Evolutionary conservation across 2,888 invertebrate species (phyloP).

Genomic region (Andricus curvator): DNA sequence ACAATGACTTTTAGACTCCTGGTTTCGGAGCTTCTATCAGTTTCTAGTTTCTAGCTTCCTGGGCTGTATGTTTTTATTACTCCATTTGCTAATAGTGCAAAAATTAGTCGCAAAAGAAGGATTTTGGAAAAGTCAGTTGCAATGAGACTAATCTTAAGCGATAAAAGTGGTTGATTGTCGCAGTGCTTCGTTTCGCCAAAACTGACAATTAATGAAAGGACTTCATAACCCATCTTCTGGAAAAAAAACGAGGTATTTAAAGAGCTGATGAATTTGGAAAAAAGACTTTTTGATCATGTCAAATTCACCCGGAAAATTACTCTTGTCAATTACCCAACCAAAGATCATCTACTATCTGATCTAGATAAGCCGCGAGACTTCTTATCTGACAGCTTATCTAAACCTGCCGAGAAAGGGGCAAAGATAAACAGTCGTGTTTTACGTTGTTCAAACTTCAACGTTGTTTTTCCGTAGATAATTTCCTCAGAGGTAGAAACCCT

Average conservation of each 20-base stretch:
- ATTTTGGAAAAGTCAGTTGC: conserved; percentile 14
- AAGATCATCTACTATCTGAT: conserved; percentile 31
- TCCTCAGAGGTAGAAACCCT: background rate
- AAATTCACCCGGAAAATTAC: conserved; percentile 29
- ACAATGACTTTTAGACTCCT: background rate
- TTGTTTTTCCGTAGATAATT: conserved; percentile 23
- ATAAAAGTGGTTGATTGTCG: background rate
- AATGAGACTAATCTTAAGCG: background rate
- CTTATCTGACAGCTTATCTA: conserved; percentile 40
- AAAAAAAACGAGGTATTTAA: conserved; percentile 17
- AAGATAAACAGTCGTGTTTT: conserved; percentile 36
- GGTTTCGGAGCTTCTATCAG: background rate
- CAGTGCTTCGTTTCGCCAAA: background rate
- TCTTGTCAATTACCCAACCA: conserved; percentile 31
- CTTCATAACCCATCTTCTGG: conserved; percentile 9
- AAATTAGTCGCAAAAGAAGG: background rate
- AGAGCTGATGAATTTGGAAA: background rate
- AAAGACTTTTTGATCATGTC: background rate
- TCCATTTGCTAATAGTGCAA: background rate
- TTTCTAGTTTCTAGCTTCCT: background rate
- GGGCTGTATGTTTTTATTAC: background rate
- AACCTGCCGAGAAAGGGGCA: conserved; percentile 19
- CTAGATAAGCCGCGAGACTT: conserved; percentile 32
- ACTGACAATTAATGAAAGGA: conserved; percentile 7
- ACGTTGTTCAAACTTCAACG: conserved; percentile 4